Conservation (phyloP, 2,113 vertebrate genomes). For the Phylloscopus trochiloides region DNA sequence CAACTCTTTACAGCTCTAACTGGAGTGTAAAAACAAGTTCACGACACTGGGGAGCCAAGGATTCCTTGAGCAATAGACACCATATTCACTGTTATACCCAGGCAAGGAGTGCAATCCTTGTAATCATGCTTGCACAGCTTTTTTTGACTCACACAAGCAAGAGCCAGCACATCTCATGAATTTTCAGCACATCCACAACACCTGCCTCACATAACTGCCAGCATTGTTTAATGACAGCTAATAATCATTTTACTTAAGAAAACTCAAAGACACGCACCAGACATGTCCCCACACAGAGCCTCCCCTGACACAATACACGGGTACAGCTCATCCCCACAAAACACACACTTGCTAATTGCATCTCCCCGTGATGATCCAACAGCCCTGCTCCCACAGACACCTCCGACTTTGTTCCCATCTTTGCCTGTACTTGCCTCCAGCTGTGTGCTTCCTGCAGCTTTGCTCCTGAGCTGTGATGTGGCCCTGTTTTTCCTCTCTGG, state of each 20-base stretch:
- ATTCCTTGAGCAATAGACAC: neutral
- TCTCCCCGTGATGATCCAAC: neutral
- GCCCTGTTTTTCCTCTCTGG: neutral
- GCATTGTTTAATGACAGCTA: constrained; percentile 9
- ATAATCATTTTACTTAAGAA: neutral
- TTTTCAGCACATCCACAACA: neutral
- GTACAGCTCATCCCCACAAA: neutral
- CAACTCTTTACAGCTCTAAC: neutral
- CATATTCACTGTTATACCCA: accelerated
- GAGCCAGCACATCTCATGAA: neutral
- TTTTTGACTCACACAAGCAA: neutral
- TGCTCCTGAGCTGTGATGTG: accelerated
- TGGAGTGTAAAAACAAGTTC: neutral
- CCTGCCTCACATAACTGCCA: neutral
- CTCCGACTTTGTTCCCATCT: neutral
- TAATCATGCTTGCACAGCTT: neutral
- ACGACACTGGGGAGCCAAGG: neutral
- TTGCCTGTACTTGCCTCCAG: neutral
- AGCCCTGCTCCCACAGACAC: neutral
- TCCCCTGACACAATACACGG: neutral
- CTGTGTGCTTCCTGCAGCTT: neutral
- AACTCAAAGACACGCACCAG: neutral
- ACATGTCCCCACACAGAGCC: neutral
- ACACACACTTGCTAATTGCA: neutral
- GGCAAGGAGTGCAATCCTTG: neutral